Evolutionary conservation across 2,113 vertebrate genomes (phyloP).

Genomic region (Myanophis thanlyinensis): DNA sequence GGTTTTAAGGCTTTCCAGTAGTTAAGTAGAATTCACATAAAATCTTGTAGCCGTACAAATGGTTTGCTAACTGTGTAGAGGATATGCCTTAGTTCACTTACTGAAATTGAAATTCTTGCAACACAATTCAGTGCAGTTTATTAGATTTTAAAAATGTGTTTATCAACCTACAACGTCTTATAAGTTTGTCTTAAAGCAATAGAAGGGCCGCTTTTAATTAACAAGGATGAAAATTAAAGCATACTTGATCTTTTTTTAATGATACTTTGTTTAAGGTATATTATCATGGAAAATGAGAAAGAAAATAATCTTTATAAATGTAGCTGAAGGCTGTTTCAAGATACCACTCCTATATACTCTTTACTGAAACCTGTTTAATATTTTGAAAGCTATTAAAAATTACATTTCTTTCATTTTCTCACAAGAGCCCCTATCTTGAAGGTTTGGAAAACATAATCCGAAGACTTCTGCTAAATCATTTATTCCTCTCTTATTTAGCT

Average conservation of each 20-base stretch:
- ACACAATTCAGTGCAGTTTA: background rate
- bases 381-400: background rate
- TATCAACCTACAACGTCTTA: background rate
- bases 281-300: background rate
- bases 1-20: background rate
- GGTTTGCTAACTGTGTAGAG: background rate
- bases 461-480: background rate
- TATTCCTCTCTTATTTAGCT: background rate
- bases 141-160: background rate
- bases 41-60: background rate
- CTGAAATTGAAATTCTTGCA: background rate
- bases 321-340: background rate
- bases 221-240: background rate
- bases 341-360: background rate
- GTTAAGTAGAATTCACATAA: background rate
- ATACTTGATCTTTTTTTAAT: background rate
- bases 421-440: background rate
- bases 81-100: background rate
- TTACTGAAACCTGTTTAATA: background rate
- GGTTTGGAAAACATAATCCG: background rate
- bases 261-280: background rate
- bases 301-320: background rate
- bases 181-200: background rate
- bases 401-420: background rate
- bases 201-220: background rate